phyloP scores from a whole-genome alignment of 2,113 vertebrate genomes.

The Gymnarchus niloticus region DNA sequence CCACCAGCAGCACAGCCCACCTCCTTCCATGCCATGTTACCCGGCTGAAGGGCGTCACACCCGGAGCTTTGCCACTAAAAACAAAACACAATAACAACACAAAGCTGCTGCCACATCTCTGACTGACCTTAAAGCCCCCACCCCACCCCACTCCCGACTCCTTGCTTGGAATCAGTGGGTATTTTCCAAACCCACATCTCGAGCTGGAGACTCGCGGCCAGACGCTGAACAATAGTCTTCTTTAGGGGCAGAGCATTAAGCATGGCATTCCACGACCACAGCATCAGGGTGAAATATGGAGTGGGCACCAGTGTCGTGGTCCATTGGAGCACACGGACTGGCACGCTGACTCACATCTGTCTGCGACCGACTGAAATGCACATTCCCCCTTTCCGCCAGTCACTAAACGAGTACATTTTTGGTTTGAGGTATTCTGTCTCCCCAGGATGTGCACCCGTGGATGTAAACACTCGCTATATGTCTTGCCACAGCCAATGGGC shows the following conservation, averaged over 20 bases:
- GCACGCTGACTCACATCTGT: background rate
- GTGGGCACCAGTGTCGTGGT: background rate
- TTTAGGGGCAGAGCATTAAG: slow-evolving; percentile 24
- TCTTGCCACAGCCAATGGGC: background rate
- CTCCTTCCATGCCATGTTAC: slow-evolving; percentile 16
- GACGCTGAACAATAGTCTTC: slow-evolving; percentile 17
- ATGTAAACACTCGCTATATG: background rate
- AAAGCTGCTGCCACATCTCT: background rate
- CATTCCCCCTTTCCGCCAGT: background rate
- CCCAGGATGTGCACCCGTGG: background rate
- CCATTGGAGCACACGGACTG: background rate
- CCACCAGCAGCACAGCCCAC: background rate
- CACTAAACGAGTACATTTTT: slow-evolving; percentile 13
- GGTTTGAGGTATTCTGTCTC: background rate
- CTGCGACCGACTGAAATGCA: background rate
- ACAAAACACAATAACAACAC: slow-evolving; percentile 30
- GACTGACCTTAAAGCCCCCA: background rate
- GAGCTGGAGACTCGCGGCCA: slow-evolving; percentile 34
- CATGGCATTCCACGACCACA: slow-evolving; percentile 25
- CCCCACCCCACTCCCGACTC: slow-evolving; percentile 20
- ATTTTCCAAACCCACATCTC: slow-evolving; percentile 29
- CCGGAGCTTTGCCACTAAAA: slow-evolving; percentile 15
- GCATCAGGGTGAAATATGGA: slow-evolving; percentile 39
- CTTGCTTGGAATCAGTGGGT: slow-evolving; percentile 21
- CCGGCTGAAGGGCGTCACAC: slow-evolving; percentile 28